Evolutionary conservation across 2,888 invertebrate species (phyloP).

Genomic region (Coenonympha arcania): DNA sequence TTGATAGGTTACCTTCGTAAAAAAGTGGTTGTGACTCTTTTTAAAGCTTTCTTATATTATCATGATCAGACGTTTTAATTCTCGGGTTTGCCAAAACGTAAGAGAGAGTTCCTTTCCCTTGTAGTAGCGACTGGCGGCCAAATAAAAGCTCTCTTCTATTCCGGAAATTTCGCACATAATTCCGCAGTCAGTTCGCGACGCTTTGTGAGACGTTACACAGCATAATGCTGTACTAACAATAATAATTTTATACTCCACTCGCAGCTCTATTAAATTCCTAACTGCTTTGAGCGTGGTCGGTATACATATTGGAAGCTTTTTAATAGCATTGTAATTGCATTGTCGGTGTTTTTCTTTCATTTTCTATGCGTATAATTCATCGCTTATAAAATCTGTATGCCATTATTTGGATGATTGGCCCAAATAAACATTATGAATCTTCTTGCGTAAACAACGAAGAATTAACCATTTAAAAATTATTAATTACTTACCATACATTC

Average conservation of each 20-base stretch:
- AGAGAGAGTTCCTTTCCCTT: not conserved
- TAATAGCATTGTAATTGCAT: slow-evolving; percentile 5
- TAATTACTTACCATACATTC: too few relatives aligned
- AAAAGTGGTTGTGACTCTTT: too few relatives aligned
- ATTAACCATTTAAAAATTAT: too few relatives aligned
- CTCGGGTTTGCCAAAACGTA: not conserved
- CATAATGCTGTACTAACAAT: slow-evolving; percentile 26
- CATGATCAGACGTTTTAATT: too few relatives aligned
- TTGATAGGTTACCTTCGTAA: too few relatives aligned
- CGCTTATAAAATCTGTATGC: not conserved
- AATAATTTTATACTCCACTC: slow-evolving; percentile 26
- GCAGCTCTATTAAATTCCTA: slow-evolving; percentile 25
- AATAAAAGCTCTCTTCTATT: slow-evolving; percentile 30
- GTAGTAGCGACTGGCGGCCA: not conserved
- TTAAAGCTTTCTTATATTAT: too few relatives aligned
- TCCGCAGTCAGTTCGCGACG: slow-evolving; percentile 30
- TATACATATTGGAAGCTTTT: slow-evolving; percentile 13
- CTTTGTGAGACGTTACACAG: slow-evolving; percentile 28
- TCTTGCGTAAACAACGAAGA: too few relatives aligned
- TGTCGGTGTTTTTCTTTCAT: not conserved
- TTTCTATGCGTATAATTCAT: not conserved
- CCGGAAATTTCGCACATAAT: slow-evolving; percentile 38
- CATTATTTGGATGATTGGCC: too few relatives aligned
- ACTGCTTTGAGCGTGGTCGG: slow-evolving; percentile 6
- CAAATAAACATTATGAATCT: too few relatives aligned